Evolutionary conservation across 2,888 invertebrate species (phyloP).

Genomic region (Papilio elwesi): DNA sequence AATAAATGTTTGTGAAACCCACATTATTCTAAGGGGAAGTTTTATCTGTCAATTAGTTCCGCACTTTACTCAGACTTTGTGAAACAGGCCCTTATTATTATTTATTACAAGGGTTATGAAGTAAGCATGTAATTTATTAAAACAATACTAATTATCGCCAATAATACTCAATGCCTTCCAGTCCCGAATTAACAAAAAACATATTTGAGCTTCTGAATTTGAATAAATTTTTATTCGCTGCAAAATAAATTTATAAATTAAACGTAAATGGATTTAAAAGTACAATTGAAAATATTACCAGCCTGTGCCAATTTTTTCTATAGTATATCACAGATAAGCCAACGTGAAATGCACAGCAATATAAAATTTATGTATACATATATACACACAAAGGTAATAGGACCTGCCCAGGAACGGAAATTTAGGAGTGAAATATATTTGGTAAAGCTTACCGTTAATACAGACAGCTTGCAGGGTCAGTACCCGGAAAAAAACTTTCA

Average conservation of each 20-base stretch:
- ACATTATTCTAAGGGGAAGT: too few species aligned
- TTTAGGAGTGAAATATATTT: conserved; percentile 15
- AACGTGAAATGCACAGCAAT: conserved; percentile 68
- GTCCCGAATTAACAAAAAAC: conserved; percentile 11
- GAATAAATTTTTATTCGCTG: not conserved
- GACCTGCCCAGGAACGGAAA: conserved; percentile 38
- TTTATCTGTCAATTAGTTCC: too few species aligned
- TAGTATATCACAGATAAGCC: conserved; percentile 78
- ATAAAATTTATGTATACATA: conserved; percentile 57
- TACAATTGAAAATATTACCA: conserved; percentile 44
- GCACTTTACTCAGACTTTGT: too few species aligned
- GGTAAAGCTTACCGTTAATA: conserved; percentile 1
- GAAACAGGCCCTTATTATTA: not conserved
- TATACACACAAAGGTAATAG: conserved; percentile 46
- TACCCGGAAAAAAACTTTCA: conserved; percentile 40
- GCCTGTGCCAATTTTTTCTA: conserved; percentile 65
- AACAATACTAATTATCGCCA: conserved; percentile 4
- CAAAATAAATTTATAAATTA: conserved; percentile 15
- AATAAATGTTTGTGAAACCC: too few species aligned
- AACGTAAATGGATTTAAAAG: conserved; percentile 21
- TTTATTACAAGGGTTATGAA: conserved; percentile 49
- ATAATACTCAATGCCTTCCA: conserved; percentile 26
- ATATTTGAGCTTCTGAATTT: not conserved
- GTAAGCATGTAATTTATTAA: conserved; percentile 43
- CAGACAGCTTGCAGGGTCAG: conserved; percentile 28